These are phyloP conservation scores for Conus ventricosus DNA, from an alignment of 1,140 invertebrate genomes.

Conservation along the genomic window DNA sequence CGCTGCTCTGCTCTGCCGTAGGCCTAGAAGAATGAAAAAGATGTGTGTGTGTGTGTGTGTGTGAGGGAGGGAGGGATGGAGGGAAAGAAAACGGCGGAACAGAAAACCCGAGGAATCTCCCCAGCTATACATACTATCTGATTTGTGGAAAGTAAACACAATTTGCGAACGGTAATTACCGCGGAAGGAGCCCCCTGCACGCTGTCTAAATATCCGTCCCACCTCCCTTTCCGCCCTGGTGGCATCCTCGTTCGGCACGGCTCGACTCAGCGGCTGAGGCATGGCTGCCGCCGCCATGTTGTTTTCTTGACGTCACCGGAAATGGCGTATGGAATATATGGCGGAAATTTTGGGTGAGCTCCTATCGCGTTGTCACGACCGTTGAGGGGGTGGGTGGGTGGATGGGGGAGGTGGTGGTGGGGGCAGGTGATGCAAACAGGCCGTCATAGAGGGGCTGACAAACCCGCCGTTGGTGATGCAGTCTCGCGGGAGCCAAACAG, in stretches of 20 bases:
- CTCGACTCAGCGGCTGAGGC: background rate
- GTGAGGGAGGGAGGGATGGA: background rate
- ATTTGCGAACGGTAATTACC: conserved; percentile 39
- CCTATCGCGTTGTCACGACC: background rate
- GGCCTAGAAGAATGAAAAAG: background rate
- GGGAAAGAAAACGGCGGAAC: background rate
- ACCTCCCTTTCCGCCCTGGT: background rate
- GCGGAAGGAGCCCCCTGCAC: conserved; percentile 17
- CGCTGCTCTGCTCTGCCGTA: background rate
- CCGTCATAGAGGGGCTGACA: too few relatives aligned
- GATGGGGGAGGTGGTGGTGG: background rate
- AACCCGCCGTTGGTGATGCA: background rate
- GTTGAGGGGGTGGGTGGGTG: background rate
- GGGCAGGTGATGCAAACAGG: too few relatives aligned
- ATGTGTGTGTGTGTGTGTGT: too few relatives aligned
- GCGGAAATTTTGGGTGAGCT: background rate
- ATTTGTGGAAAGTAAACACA: conserved; percentile 40
- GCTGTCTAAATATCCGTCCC: conserved; percentile 37
- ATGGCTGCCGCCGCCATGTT: conserved; percentile 10
- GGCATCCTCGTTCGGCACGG: background rate
- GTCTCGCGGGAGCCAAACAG: background rate
- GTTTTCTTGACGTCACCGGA: conserved; percentile 29
- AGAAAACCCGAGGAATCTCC: conserved; percentile 10
- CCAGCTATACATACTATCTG: conserved; percentile 33
- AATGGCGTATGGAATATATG: conserved; percentile 13